Evolutionary conservation across 1,140 invertebrate species (phyloP), one percentile per base, ranked within the genome.

Genomic region (Drosophila auraria): DNA sequence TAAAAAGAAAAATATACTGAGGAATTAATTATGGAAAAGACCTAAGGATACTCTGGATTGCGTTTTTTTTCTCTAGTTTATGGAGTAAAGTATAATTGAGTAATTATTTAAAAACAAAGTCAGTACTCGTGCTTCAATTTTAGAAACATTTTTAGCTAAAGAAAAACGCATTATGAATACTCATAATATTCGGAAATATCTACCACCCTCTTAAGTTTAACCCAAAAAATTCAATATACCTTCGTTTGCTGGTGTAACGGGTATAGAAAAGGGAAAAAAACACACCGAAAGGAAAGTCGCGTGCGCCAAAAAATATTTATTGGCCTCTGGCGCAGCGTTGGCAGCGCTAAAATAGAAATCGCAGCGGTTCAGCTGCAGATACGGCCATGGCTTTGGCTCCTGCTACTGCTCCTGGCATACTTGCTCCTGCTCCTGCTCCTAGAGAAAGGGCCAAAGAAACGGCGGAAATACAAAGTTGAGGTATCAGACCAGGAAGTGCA

Each of bases 381-480:
- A 57, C 20, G 17, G 54, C 53, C 27, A 33, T 57, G 25, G 70
- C 49, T 68, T 27, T 45, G 17, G 66, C 38, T 30, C 14, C 3
- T n/a, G 20, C 11, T 33, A 8, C 33, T 33, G 8, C 54, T 57
- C 8, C 54, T 56, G 27, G n/a, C 51, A 20, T 17, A 54, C 27
- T 54, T 33, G 12, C 53, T 23, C 12, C 33, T 23, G 17, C 53
- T 23, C 27, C 38, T n/a, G 27, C 27, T 25, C 44, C 47, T 44
- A 47, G 38, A 51, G 42, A 71, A 87, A 83, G 60, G 62, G 61
- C 83, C 63, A 80, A 84, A 74, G 84, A 87, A 89, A 87, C 73
- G 73, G 72, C 73, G 84, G 86, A 87, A 89, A 89, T 87, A 89
- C 84, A 90, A 89, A 89, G 84, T 89, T 89, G 86, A 89, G 84